Percentiles rank a stretch among this genome's conserved stretches.
Evolutionary conservation across 1,140 invertebrate species (phyloP).

Genomic region (Drosophila orena): DNA sequence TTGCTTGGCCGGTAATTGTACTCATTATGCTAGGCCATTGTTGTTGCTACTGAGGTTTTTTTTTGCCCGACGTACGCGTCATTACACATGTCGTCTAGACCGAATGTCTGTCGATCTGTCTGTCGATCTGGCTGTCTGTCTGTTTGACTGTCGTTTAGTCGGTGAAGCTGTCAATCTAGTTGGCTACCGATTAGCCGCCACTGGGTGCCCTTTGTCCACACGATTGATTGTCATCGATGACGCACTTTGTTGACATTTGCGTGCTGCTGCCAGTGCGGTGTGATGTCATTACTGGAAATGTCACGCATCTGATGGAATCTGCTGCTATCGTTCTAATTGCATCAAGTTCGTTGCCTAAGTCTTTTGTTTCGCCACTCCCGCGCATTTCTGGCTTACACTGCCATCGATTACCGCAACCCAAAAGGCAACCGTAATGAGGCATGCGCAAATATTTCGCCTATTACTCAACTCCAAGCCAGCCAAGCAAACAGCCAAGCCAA

Average conservation of each 20-base stretch:
- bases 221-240: constrained; percentile 52
- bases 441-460: constrained; percentile 81
- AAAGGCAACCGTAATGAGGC: constrained; percentile 75
- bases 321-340: constrained; percentile 38
- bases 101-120: constrained; percentile 53
- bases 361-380: constrained; percentile 78
- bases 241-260: constrained; percentile 75
- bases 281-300: constrained; percentile 62
- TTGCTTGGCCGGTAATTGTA: constrained; percentile 76
- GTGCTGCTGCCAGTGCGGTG: background rate
- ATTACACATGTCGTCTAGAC: constrained; percentile 79
- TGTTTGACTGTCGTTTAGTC: constrained; percentile 32
- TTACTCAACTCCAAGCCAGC: constrained; percentile 62
- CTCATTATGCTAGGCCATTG: constrained; percentile 68
- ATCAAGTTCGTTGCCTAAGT: constrained; percentile 70
- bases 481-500: constrained; percentile 47
- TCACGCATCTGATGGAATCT: constrained; percentile 46
- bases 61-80: constrained; percentile 53
- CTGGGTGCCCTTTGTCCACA: constrained; percentile 61
- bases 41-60: constrained; percentile 42
- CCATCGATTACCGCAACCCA: constrained; percentile 72
- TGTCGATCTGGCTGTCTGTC: constrained; percentile 26
- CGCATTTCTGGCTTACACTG: constrained; percentile 70
- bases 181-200: constrained; percentile 61
- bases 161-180: constrained; percentile 51